Percentiles rank a stretch among this genome's conserved stretches.
phyloP scores from a whole-genome alignment of 2,888 invertebrate species.

The Tholera decimalis region DNA sequence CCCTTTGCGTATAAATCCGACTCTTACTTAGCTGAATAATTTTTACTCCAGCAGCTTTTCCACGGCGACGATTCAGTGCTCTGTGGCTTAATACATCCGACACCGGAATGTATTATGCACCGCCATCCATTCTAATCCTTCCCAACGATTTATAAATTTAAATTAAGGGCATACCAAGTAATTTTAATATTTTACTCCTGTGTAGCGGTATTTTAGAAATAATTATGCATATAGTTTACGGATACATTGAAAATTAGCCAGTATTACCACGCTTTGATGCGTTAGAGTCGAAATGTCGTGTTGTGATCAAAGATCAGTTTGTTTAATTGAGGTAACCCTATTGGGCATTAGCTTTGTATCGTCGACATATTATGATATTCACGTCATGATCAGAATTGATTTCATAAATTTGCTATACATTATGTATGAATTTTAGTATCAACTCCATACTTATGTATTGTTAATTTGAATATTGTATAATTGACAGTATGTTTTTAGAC shows the following conservation, averaged over 20 bases:
- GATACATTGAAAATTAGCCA: constrained; percentile 81
- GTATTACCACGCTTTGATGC: constrained; percentile 72
- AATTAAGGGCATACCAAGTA: constrained; percentile 80
- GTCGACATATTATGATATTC: background rate
- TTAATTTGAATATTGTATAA: no score
- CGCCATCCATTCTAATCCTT: constrained; percentile 73
- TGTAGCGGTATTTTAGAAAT: constrained; percentile 76
- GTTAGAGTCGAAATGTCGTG: constrained; percentile 56
- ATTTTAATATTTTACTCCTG: constrained; percentile 81
- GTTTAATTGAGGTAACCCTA: constrained; percentile 8
- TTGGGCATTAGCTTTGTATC: background rate
- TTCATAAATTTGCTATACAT: no score
- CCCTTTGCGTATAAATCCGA: no score
- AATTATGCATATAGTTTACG: constrained; percentile 85
- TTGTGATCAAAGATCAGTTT: constrained; percentile 32
- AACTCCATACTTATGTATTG: no score
- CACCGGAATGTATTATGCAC: no score
- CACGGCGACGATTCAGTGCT: no score
- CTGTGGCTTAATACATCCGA: constrained; percentile 34
- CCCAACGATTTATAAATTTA: constrained; percentile 82
- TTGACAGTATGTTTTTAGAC: no score
- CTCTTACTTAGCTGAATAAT: no score
- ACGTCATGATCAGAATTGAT: background rate
- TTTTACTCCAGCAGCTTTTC: no score
- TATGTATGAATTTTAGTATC: no score